Percentiles rank a stretch among this genome's conserved stretches.
phyloP scores from a whole-genome alignment of 2,113 vertebrate species.

The Odontophorus gujanensis region DNA sequence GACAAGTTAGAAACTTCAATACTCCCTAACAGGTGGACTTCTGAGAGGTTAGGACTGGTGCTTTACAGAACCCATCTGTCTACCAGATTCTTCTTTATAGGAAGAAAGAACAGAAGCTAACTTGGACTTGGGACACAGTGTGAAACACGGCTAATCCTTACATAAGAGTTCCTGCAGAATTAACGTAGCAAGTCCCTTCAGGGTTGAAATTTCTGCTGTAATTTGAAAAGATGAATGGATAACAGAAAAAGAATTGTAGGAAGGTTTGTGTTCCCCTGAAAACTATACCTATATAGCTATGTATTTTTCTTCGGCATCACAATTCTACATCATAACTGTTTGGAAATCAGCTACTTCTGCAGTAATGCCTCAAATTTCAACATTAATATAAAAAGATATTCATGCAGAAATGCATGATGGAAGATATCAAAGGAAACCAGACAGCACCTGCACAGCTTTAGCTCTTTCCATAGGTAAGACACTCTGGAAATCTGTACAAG shows the following conservation, averaged over 20 bases:
- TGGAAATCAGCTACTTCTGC: background rate
- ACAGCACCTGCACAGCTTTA: background rate
- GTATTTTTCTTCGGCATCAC: background rate
- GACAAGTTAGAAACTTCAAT: background rate
- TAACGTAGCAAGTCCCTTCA: background rate
- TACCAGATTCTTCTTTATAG: background rate
- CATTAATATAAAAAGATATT: background rate
- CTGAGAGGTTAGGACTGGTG: background rate
- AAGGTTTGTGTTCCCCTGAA: background rate
- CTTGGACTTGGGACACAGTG: background rate
- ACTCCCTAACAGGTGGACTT: background rate
- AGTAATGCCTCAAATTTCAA: background rate
- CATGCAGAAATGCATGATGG: background rate
- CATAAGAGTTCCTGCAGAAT: background rate
- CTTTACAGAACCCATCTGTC: accelerated
- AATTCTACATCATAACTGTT: background rate
- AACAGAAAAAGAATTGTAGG: background rate
- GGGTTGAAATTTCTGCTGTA: background rate
- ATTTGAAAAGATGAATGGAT: background rate
- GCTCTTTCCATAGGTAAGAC: background rate
- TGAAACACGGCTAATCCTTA: background rate
- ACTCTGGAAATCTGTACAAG: background rate
- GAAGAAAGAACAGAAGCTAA: background rate
- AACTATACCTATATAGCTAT: background rate
- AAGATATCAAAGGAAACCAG: background rate